A percentile compares a stretch with the other conserved stretches of the same genome.
These are phyloP conservation scores for Drosophila niveifrons DNA, from an alignment of 2,888 invertebrate genomes.

Conservation along the genomic window DNA sequence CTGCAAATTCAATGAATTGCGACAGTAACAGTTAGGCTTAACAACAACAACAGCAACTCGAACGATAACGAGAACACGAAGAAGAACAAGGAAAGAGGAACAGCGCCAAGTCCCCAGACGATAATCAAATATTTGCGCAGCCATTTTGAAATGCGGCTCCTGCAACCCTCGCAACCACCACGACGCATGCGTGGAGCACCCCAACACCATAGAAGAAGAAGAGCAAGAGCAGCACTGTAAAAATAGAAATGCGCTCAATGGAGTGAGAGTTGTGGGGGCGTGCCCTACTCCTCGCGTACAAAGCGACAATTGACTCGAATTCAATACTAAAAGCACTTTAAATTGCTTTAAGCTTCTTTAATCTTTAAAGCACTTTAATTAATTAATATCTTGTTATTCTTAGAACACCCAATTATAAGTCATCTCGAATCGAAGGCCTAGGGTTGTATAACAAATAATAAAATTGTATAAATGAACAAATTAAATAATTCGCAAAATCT, in stretches of 20 bases:
- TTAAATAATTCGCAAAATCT: no score
- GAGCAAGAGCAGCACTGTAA: not conserved
- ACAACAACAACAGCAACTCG: slow-evolving; percentile 40
- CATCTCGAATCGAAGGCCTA: no score
- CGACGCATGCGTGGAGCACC: slow-evolving; percentile 70
- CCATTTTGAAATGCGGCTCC: slow-evolving; percentile 82
- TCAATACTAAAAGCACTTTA: slow-evolving; percentile 30
- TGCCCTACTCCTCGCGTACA: slow-evolving; percentile 26
- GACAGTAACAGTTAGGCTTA: slow-evolving; percentile 78
- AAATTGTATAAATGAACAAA: no score
- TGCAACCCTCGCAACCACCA: slow-evolving; percentile 38
- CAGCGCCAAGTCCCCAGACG: slow-evolving; percentile 52
- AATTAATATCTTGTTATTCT: not conserved
- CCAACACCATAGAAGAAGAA: slow-evolving; percentile 11
- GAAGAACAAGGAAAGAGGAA: slow-evolving; percentile 8
- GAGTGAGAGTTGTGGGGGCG: slow-evolving; percentile 31
- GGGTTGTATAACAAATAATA: no score
- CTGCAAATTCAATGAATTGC: slow-evolving; percentile 82
- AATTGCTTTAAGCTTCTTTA: slow-evolving; percentile 4
- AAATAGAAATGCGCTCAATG: slow-evolving; percentile 41
- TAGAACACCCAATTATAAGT: not conserved
- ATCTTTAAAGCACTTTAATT: slow-evolving; percentile 1
- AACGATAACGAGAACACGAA: slow-evolving; percentile 41
- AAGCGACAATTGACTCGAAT: slow-evolving; percentile 37
- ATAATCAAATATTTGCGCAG: slow-evolving; percentile 83